These are phyloP conservation scores for Cryptocheilus praepositus DNA, from an alignment of 2,888 invertebrate genomes.

Conservation along the genomic window DNA sequence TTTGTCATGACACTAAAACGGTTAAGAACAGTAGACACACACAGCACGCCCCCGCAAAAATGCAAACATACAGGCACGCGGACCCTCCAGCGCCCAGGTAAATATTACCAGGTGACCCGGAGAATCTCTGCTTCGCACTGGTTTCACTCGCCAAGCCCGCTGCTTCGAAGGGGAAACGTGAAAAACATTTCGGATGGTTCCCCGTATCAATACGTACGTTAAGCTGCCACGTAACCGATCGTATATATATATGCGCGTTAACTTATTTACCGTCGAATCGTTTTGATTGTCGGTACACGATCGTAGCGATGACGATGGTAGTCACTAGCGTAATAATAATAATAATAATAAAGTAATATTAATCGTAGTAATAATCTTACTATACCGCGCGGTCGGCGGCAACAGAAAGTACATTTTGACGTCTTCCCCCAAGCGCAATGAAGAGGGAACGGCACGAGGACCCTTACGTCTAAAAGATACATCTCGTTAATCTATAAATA, in stretches of 20 bases:
- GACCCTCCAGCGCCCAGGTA: too few relatives aligned
- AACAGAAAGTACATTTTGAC: conserved; percentile 36
- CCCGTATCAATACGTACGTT: conserved; percentile 19
- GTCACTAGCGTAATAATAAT: too few relatives aligned
- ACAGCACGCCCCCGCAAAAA: too few relatives aligned
- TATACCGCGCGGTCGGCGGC: conserved; percentile 29
- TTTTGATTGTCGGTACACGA: conserved; percentile 36
- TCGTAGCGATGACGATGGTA: too few relatives aligned
- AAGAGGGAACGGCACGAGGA: conserved; percentile 25
- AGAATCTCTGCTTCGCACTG: too few relatives aligned
- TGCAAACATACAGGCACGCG: too few relatives aligned
- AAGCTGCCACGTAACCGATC: conserved; percentile 50
- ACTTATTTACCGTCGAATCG: conserved; percentile 33
- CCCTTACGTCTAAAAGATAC: conserved; percentile 53
- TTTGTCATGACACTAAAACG: too few relatives aligned
- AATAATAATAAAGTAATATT: conserved; percentile 1
- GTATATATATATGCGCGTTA: conserved; percentile 34
- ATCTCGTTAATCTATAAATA: conserved; percentile 59
- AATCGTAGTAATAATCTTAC: conserved; percentile 30
- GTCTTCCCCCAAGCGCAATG: not conserved
- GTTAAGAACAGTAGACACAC: too few relatives aligned
- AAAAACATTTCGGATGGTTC: conserved; percentile 24
- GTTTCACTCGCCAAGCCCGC: too few relatives aligned
- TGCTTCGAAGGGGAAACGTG: too few relatives aligned
- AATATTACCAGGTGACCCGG: too few relatives aligned